Base-by-base conservation (phyloP, 2,888 invertebrate genomes). In the Parochlus steinenii region DNA sequence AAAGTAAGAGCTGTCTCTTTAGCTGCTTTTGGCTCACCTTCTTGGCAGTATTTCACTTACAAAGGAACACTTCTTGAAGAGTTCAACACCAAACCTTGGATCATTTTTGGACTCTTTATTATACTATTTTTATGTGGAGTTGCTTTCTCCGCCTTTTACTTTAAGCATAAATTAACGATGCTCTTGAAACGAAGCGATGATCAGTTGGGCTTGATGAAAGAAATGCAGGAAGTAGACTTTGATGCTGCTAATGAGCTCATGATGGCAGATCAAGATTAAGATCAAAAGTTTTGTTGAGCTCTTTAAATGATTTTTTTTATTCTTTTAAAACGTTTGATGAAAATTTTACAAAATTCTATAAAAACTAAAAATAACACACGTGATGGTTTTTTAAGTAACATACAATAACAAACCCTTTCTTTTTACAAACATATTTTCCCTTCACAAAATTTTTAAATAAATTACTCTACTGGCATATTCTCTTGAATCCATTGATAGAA, bases 401-500 rank as follows among this genome's bases (percentile, higher is more conserved):
- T 22, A 31, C 10, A 6, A 5, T 19, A 10, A 31, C 8, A 22
- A n/a, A n/a, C n/a, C n/a, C n/a, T n/a, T 22, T 31, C 4, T 5
- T 31, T 14, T 16, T 6, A 15, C 22, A 22, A 22, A 22, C 22
- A 22, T 22, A 22, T 7, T 7, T 7, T 22, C 6, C 8, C 22
- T 22, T 22, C 8, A 22, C 22, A 22, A 22, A 22, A 22, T 8
- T 22, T 27, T 12, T n/a, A 15, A 38, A 27, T 25, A 30, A 23
- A 26, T 8, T 49, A 56, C 41, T 58, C 58, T 18, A 59, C 51
- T 6, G 71, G 72, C 30, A 68, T 68, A 51, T 77, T 82, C 43
- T 77, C 74, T 30, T 70, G 63, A 38, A 82, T 80, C 82, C 82
- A 82, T 22, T 67, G 65, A 24, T 72, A 61, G 47, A 81, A 81